A percentile compares a stretch with the other conserved stretches of the same genome.
Conservation (phyloP, 1,140 invertebrate genomes). For the Orchestia grillus region DNA sequence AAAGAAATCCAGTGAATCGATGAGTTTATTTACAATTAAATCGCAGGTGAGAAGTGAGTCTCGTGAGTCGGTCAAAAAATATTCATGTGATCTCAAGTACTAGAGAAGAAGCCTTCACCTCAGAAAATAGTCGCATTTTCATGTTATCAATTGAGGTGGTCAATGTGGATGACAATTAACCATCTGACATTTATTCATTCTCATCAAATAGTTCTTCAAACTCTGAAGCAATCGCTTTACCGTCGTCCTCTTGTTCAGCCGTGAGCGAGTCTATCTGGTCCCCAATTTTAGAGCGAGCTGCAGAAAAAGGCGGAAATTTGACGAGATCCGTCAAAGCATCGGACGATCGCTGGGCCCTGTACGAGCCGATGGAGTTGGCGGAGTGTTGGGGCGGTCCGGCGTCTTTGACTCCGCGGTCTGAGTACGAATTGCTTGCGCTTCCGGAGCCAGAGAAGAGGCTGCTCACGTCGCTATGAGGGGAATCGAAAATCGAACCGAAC, state of each 20-base stretch:
- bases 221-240: neutral
- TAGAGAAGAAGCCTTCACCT: neutral
- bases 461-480: conserved; percentile 4
- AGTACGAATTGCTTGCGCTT: neutral
- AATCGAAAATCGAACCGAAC: neutral
- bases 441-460: neutral
- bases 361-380: neutral
- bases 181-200: neutral
- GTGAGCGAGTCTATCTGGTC: conserved; percentile 31
- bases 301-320: neutral
- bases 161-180: neutral
- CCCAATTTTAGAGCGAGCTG: neutral
- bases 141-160: neutral
- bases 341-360: neutral
- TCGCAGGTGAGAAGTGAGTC: neutral
- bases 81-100: neutral
- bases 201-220: neutral
- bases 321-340: neutral
- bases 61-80: neutral
- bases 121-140: neutral
- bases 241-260: neutral
- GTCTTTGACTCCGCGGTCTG: too few species aligned
- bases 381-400: neutral
- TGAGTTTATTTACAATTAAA: neutral
- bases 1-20: neutral